Percentiles rank a stretch among this genome's conserved stretches.
Evolutionary conservation across 2,797 vertebrate species (phyloP).

Genomic region (Sciurus vulgaris): DNA sequence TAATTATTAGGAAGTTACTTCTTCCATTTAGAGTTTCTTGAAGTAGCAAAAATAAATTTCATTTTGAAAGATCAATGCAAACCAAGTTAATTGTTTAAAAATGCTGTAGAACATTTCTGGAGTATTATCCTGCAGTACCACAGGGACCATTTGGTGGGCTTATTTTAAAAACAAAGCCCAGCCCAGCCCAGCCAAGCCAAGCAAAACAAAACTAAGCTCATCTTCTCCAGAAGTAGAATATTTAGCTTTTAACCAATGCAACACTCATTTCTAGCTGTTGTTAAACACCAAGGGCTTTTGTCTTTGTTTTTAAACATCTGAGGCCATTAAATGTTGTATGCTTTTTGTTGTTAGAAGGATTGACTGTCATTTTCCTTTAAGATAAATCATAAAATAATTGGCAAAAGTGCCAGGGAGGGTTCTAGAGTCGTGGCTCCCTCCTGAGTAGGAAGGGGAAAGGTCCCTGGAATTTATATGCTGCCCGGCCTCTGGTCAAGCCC

Average conservation of each 20-base stretch:
- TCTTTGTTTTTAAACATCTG: constrained; percentile 33
- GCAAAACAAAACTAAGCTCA: neutral
- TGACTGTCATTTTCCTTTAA: constrained; percentile 62
- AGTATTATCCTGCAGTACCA: neutral
- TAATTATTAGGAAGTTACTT: constrained; percentile 77
- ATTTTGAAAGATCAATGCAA: constrained; percentile 72
- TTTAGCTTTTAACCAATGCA: neutral
- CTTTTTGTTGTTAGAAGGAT: constrained; percentile 60
- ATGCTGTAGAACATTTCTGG: constrained; percentile 50
- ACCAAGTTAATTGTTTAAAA: constrained; percentile 73
- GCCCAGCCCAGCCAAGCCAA: constrained; percentile 53
- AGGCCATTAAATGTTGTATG: constrained; percentile 16
- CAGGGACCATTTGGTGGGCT: neutral
- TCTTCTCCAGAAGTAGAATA: constrained; percentile 33
- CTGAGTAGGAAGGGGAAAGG: neutral
- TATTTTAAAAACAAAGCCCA: constrained; percentile 58
- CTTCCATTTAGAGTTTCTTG: constrained; percentile 70
- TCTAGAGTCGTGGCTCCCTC: neutral
- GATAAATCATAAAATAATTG: constrained; percentile 57
- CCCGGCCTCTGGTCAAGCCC: neutral
- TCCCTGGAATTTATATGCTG: neutral
- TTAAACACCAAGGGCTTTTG: neutral
- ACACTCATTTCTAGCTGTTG: neutral
- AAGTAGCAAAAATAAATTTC: constrained; percentile 76
- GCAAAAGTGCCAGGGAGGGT: neutral